Evolutionary conservation across 2,113 vertebrate species (phyloP).

Genomic region (Sprattus sprattus): DNA sequence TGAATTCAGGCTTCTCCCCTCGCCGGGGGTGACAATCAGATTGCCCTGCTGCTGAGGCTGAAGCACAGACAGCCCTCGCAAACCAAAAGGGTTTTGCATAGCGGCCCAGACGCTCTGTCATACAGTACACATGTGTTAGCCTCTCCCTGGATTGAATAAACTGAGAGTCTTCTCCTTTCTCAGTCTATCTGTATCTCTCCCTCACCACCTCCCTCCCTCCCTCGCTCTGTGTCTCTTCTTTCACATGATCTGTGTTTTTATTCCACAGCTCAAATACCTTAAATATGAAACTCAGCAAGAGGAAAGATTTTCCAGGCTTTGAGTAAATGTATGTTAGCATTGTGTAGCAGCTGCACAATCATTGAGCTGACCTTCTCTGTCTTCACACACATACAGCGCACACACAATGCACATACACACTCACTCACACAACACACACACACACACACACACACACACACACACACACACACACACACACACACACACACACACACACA

Average conservation of each 20-base stretch:
- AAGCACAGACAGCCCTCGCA: not conserved
- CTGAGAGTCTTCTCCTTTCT: not conserved
- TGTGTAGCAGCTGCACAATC: conserved; percentile 9
- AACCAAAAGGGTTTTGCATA: not conserved
- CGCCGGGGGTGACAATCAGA: conserved; percentile 23
- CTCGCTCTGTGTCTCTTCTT: not conserved
- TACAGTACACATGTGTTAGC: not conserved
- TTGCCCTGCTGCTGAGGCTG: not conserved
- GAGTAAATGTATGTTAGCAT: not conserved
- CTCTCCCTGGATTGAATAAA: not conserved
- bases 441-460: not conserved
- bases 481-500: conserved; percentile 25
- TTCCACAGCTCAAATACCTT: not conserved
- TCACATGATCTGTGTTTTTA: not conserved
- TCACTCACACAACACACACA: not conserved
- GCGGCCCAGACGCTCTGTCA: not conserved
- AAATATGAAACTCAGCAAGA: not conserved
- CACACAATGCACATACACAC: not conserved
- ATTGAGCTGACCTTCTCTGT: conserved; percentile 7
- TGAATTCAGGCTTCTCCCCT: conserved; percentile 45
- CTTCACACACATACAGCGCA: not conserved
- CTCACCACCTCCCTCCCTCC: not conserved
- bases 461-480: conserved; percentile 30
- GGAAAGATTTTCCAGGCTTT: not conserved
- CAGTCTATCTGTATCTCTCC: not conserved